Percentiles rank a stretch among this genome's conserved stretches.
Evolutionary conservation across 2,797 vertebrate genomes (phyloP).

Genomic region (Gallirallus australis): DNA sequence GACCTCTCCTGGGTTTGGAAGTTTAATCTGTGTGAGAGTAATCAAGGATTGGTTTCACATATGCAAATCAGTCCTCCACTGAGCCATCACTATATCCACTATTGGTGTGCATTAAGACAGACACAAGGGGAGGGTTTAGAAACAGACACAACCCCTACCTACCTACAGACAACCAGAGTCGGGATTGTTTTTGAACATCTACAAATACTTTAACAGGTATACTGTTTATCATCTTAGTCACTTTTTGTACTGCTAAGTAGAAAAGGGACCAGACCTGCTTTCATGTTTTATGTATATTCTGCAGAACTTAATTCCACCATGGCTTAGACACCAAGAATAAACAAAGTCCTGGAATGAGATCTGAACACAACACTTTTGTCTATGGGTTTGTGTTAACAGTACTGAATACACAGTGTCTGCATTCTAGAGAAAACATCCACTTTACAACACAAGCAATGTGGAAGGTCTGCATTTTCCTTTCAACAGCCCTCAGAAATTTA

Average conservation of each 20-base stretch:
- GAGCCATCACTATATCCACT: neutral
- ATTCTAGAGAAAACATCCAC: neutral
- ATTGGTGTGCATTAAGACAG: neutral
- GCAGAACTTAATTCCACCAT: neutral
- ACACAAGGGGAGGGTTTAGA: neutral
- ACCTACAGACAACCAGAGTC: neutral
- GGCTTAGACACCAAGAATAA: neutral
- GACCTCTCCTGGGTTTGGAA: neutral
- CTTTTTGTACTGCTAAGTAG: neutral
- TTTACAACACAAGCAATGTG: neutral
- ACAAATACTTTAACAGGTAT: neutral
- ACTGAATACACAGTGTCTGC: neutral
- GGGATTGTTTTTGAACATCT: neutral
- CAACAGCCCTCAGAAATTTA: neutral
- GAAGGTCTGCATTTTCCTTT: neutral
- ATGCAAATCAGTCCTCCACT: neutral
- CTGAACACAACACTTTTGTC: neutral
- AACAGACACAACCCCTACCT: neutral
- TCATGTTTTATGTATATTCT: neutral
- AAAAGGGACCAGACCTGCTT: neutral
- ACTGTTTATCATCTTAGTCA: neutral
- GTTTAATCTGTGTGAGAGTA: neutral
- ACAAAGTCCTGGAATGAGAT: neutral
- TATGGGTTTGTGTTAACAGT: neutral
- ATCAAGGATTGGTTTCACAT: neutral